A percentile compares a stretch with the other conserved stretches of the same genome.
phyloP scores from a whole-genome alignment of 2,113 vertebrate genomes.

The Apodemus speciosus region DNA sequence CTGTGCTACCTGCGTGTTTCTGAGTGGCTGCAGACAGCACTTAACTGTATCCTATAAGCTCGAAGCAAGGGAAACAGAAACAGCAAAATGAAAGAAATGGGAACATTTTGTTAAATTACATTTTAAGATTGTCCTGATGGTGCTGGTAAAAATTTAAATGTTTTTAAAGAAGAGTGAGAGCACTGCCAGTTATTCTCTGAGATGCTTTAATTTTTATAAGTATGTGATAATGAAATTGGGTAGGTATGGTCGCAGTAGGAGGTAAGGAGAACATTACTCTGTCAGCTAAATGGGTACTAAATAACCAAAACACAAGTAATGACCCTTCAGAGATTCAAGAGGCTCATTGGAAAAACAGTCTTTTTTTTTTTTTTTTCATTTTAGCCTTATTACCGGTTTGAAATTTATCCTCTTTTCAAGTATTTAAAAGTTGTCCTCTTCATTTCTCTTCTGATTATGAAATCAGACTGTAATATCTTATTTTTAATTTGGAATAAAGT shows the following conservation, averaged over 20 bases:
- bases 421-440: constrained; percentile 58
- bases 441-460: constrained; percentile 73
- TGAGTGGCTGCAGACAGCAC: constrained; percentile 77
- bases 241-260: constrained; percentile 26
- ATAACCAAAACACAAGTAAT: constrained; percentile 64
- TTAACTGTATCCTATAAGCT: constrained; percentile 75
- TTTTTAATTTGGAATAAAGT: constrained; percentile 82
- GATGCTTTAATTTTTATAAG: constrained; percentile 58
- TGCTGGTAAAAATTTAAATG: constrained; percentile 68
- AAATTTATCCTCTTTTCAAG: constrained; percentile 66
- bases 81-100: constrained; percentile 77
- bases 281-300: constrained; percentile 58
- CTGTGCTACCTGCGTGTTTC: constrained; percentile 74
- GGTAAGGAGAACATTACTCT: constrained; percentile 53
- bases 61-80: constrained; percentile 38
- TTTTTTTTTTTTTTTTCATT: constrained; percentile 52
- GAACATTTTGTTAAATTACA: constrained; percentile 64
- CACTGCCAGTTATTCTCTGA: constrained; percentile 47
- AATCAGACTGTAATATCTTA: constrained; percentile 67
- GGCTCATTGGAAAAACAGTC: constrained; percentile 45
- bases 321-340: constrained; percentile 52
- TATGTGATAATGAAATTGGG: constrained; percentile 50
- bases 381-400: constrained; percentile 58
- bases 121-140: constrained; percentile 63
- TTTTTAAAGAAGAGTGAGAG: constrained; percentile 65